phyloP scores from a whole-genome alignment of 2,797 vertebrate species.

The Melanogrammus aeglefinus region DNA sequence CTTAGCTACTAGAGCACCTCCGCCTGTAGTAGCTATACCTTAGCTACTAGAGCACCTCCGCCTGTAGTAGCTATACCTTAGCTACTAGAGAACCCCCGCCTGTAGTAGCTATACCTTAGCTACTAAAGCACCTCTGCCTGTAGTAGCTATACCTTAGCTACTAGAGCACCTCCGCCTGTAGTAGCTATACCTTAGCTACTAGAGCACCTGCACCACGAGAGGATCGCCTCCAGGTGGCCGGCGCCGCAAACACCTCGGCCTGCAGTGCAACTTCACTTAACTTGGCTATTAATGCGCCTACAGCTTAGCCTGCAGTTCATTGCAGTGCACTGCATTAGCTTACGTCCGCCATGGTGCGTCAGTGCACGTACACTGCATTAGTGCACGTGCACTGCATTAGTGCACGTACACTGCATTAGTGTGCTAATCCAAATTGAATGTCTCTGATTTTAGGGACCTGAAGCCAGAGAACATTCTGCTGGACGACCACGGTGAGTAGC shows the following conservation, averaged over 20 bases:
- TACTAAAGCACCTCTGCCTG: conserved; percentile 79
- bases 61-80: too few relatives aligned
- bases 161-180: conserved; percentile 79
- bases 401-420: conserved; percentile 62
- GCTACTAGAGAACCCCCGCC: background rate
- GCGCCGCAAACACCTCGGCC: too few relatives aligned
- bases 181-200: conserved; percentile 50
- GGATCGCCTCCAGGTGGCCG: conserved; percentile 91
- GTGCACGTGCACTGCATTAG: conserved; percentile 53
- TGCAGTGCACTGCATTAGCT: background rate
- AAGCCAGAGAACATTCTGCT: conserved; percentile 97
- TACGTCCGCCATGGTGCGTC: background rate
- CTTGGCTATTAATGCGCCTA: background rate
- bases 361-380: conserved; percentile 57
- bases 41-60: background rate
- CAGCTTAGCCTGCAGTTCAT: background rate
- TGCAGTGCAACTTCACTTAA: too few relatives aligned
- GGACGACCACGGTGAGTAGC: conserved; percentile 89
- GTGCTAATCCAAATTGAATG: conserved; percentile 19
- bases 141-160: background rate
- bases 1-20: conserved; percentile 71
- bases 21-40: background rate
- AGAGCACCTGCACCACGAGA: conserved; percentile 88
- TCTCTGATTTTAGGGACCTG: conserved; percentile 79
- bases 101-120: background rate